Percentiles rank a stretch among this genome's conserved stretches.
Evolutionary conservation across 37 sponge, comb jelly and placozoan genomes (phyloP).

Genomic region (Cliona cf. orientalis): DNA sequence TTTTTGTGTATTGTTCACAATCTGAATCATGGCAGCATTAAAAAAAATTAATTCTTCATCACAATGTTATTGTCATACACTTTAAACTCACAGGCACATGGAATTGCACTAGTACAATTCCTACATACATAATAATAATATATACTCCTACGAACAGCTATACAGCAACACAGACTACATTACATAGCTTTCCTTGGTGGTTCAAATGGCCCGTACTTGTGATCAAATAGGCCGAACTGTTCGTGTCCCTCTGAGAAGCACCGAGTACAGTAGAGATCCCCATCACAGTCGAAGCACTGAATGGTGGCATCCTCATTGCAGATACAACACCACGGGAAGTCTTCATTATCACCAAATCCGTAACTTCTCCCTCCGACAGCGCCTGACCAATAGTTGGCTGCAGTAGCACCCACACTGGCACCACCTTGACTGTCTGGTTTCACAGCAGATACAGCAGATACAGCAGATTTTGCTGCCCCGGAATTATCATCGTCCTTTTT

Average conservation of each 20-base stretch:
- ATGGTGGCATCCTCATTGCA: conserved; percentile 91
- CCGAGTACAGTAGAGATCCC: conserved; percentile 89
- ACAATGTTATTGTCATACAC: no score
- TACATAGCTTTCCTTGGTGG: background rate
- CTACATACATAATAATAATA: background rate
- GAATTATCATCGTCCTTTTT: background rate
- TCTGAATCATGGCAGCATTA: no score
- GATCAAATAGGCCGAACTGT: conserved; percentile 82
- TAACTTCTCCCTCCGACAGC: conserved; percentile 10
- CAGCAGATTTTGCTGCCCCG: background rate
- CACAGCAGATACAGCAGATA: background rate
- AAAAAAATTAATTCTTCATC: no score
- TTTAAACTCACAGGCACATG: no score
- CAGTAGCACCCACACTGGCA: background rate
- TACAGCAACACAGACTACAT: background rate
- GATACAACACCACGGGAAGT: conserved; percentile 96
- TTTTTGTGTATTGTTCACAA: no score
- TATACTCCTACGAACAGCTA: no score
- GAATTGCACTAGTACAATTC: background rate
- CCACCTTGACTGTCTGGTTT: background rate
- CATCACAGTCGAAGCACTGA: conserved; percentile 87
- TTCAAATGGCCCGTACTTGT: conserved; percentile 62
- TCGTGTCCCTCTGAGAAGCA: conserved; percentile 94
- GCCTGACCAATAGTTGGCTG: no score
- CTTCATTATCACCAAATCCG: conserved; percentile 58